Percentiles rank a stretch among this genome's conserved stretches.
These are phyloP conservation scores for Lipotes vexillifer DNA, from an alignment of 2,113 vertebrate genomes.

Conservation along the genomic window DNA sequence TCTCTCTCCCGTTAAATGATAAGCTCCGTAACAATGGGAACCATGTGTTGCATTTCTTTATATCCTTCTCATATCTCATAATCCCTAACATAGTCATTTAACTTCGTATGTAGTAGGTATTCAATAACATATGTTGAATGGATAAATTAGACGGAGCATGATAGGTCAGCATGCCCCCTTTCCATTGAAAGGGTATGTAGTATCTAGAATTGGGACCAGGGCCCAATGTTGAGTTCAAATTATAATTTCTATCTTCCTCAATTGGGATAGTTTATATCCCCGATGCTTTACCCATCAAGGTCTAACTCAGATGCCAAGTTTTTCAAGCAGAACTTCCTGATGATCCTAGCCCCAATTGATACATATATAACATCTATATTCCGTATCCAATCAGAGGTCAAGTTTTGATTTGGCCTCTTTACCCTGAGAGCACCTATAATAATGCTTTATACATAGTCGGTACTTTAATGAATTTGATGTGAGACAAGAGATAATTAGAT, in stretches of 20 bases:
- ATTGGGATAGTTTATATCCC: not conserved
- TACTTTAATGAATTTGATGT: not conserved
- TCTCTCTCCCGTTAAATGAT: not conserved
- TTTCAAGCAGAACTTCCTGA: not conserved
- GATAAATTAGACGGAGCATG: not conserved
- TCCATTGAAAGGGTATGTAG: not conserved
- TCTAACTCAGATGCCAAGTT: not conserved
- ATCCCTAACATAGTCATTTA: not conserved
- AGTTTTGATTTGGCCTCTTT: not conserved
- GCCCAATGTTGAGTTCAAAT: not conserved
- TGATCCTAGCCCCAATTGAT: not conserved
- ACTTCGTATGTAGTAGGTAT: not conserved
- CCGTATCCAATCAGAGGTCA: not conserved
- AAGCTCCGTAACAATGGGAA: not conserved
- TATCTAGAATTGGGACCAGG: not conserved
- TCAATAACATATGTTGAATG: not conserved
- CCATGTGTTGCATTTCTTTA: not conserved
- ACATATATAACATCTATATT: not conserved
- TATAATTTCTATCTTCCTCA: not conserved
- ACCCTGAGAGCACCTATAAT: not conserved
- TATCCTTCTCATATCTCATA: not conserved
- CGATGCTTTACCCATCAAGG: not conserved
- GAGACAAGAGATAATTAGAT: not conserved
- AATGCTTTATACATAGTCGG: not conserved
- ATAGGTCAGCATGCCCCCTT: not conserved